Conservation (phyloP, 1,140 invertebrate genomes). For the Micrasema longulum region DNA sequence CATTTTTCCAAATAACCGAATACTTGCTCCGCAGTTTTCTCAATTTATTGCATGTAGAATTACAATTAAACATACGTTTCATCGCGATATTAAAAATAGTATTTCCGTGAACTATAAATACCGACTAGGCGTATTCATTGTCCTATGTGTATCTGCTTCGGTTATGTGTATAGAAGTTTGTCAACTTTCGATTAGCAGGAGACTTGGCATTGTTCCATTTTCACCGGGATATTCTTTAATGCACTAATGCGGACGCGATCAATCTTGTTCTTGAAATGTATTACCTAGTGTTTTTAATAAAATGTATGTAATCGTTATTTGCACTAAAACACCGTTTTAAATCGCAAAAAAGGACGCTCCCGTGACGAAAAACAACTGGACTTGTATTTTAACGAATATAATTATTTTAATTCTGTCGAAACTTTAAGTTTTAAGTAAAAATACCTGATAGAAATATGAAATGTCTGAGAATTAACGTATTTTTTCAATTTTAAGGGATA, state of each 20-base stretch:
- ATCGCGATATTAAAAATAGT: no score
- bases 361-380: no score
- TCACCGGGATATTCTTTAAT: slow-evolving; percentile 29
- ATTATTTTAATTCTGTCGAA: slow-evolving; percentile 3
- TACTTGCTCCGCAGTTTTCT: slow-evolving; percentile 8
- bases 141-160: slow-evolving; percentile 16
- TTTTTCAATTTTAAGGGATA: no score
- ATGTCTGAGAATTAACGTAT: no score
- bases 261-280: slow-evolving; percentile 19
- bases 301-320: no score
- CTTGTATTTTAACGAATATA: slow-evolving; percentile 7
- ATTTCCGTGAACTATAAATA: no score
- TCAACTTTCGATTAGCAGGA: slow-evolving; percentile 37
- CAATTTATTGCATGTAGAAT: no score
- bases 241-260: slow-evolving; percentile 21
- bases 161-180: slow-evolving; percentile 38
- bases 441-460: no score
- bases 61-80: no score
- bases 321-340: no score
- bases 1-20: slow-evolving; percentile 2
- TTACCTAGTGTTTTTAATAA: no score
- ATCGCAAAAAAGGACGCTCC: slow-evolving; percentile 33
- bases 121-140: slow-evolving; percentile 10
- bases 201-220: slow-evolving; percentile 44
- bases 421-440: no score